phyloP scores from a whole-genome alignment of 64 coral and sea anemone species.

The Pocillopora verrucosa region DNA sequence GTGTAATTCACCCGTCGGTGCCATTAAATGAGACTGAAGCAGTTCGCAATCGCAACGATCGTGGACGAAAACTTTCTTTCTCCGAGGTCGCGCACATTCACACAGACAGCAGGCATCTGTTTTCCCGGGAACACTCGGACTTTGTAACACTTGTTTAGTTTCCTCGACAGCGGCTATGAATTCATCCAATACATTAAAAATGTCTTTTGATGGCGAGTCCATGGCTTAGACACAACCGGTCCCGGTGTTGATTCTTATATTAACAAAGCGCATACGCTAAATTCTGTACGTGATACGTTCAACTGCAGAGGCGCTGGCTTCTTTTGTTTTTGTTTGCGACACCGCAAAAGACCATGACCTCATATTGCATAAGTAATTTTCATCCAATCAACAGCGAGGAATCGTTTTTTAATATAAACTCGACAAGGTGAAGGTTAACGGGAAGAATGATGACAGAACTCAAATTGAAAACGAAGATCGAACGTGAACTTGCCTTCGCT shows the following conservation, averaged over 20 bases:
- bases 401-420: neutral
- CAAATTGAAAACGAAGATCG: neutral
- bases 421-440: neutral
- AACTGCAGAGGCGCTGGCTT: conserved; percentile 16
- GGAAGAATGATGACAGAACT: neutral
- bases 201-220: conserved; percentile 65
- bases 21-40: conserved; percentile 30
- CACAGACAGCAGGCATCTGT: conserved; percentile 57
- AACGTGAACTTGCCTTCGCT: neutral
- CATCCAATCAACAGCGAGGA: neutral
- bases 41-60: conserved; percentile 55
- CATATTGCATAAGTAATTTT: neutral
- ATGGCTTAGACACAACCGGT: neutral
- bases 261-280: neutral
- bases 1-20: conserved; percentile 41
- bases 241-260: neutral
- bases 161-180: conserved; percentile 92
- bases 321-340: neutral
- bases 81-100: conserved; percentile 12
- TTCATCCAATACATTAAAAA: conserved; percentile 88
- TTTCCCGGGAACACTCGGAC: conserved; percentile 66
- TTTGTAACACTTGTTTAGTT: conserved; percentile 86
- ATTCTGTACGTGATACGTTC: neutral
- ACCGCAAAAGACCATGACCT: neutral
- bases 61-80: neutral